phyloP scores from a whole-genome alignment of 2,113 vertebrate genomes.

The Microcebus lehilahytsara region DNA sequence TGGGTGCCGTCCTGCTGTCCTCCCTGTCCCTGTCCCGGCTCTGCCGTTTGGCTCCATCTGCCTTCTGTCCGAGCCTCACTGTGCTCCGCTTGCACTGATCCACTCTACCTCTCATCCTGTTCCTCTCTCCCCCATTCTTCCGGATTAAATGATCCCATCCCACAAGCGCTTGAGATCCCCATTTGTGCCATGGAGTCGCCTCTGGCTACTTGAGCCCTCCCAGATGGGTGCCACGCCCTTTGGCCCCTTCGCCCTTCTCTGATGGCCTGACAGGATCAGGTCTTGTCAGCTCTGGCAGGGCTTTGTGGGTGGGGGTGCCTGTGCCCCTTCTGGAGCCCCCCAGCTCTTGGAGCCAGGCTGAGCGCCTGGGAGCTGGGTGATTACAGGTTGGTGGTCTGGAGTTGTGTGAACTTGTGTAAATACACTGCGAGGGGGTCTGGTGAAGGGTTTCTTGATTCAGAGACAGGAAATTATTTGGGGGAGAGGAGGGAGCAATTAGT shows the following conservation, averaged over 20 bases:
- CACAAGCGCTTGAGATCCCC: not conserved
- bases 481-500: not conserved
- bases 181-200: accelerated
- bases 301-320: accelerated
- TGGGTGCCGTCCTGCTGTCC: not conserved
- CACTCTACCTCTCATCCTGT: not conserved
- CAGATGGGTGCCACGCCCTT: too few relatives aligned
- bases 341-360: accelerated
- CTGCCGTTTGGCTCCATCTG: not conserved
- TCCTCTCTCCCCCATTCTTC: not conserved
- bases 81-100: accelerated
- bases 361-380: not conserved
- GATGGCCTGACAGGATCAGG: not conserved
- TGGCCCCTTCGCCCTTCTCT: not conserved
- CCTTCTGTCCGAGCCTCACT: not conserved
- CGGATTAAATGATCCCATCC: not conserved
- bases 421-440: too few relatives aligned
- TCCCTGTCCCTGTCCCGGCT: not conserved
- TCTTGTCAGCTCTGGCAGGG: not conserved
- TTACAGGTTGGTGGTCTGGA: too few relatives aligned
- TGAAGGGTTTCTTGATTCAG: not conserved
- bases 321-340: too few relatives aligned
- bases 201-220: not conserved
- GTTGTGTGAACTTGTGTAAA: not conserved
- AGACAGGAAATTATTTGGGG: not conserved